Percentiles rank a stretch among this genome's conserved stretches.
Evolutionary conservation across 2,113 vertebrate genomes (phyloP).

Genomic region (Plestiodon gilberti): DNA sequence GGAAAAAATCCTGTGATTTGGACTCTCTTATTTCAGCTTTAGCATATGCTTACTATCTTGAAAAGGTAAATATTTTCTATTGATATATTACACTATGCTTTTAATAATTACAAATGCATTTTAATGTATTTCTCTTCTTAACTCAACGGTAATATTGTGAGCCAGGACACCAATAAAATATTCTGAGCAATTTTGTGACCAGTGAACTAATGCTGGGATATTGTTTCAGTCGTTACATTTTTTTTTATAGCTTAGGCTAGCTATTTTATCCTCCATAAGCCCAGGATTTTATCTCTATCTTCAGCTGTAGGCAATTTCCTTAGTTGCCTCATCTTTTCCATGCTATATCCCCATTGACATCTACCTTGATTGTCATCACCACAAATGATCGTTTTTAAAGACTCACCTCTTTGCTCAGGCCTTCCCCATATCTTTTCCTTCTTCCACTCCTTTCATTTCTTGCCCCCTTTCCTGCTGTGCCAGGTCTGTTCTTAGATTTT

Average conservation of each 20-base stretch:
- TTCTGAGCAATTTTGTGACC: background rate
- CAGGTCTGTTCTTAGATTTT: background rate
- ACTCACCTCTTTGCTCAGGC: background rate
- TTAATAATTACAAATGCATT: background rate
- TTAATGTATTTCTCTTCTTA: background rate
- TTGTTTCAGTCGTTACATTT: background rate
- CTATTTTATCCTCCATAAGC: background rate
- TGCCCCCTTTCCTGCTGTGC: background rate
- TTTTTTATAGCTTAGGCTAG: background rate
- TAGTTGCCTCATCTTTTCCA: background rate
- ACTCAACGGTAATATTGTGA: background rate
- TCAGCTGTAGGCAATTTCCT: background rate
- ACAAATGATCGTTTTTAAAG: background rate
- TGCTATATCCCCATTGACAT: background rate
- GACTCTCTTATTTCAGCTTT: conserved; percentile 89
- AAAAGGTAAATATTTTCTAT: conserved; percentile 80
- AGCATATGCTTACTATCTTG: conserved; percentile 88
- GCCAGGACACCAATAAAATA: background rate
- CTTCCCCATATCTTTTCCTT: background rate
- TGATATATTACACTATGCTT: background rate
- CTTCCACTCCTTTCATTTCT: background rate
- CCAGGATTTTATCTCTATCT: background rate
- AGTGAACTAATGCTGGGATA: background rate
- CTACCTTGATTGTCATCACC: background rate
- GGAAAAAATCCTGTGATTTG: conserved; percentile 86